A percentile compares a stretch with the other conserved stretches of the same genome.
Conservation (phyloP, 1,140 invertebrate species). For the Steinernema feltiae region DNA sequence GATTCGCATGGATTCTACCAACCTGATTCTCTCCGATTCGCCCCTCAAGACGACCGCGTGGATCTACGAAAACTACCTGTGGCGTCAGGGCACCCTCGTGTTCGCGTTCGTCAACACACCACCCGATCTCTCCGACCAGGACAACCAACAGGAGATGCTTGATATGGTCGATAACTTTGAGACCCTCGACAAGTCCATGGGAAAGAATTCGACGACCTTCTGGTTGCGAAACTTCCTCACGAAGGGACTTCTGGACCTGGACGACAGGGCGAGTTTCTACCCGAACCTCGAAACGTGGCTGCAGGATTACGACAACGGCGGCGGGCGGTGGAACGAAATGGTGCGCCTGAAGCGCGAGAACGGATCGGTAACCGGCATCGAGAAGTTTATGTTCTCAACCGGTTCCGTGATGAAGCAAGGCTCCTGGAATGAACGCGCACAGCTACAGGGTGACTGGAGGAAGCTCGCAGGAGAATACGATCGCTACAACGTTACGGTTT, state of each 20-base stretch:
- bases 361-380: slow-evolving; percentile 28
- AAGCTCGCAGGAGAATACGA: slow-evolving; percentile 22
- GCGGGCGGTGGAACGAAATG: slow-evolving; percentile 38
- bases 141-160: slow-evolving; percentile 32
- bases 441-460: slow-evolving; percentile 36
- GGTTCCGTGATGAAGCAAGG: slow-evolving; percentile 28
- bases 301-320: slow-evolving; percentile 30
- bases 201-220: slow-evolving; percentile 37
- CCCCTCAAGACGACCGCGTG: slow-evolving; percentile 33
- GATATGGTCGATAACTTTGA: slow-evolving; percentile 34
- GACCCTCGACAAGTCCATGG: slow-evolving; percentile 37
- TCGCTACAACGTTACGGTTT: slow-evolving; percentile 34
- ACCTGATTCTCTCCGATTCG: slow-evolving; percentile 37
- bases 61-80: slow-evolving; percentile 34
- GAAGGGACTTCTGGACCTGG: slow-evolving; percentile 25
- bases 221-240: slow-evolving; percentile 34
- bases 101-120: slow-evolving; percentile 37
- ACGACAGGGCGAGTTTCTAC: slow-evolving; percentile 31
- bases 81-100: slow-evolving; percentile 35
- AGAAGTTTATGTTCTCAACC: slow-evolving; percentile 41
- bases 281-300: slow-evolving; percentile 29
- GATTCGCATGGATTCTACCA: slow-evolving; percentile 38
- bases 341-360: slow-evolving; percentile 25
- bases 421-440: slow-evolving; percentile 13
- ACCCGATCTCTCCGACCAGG: slow-evolving; percentile 25